phyloP scores from a whole-genome alignment of 2,797 vertebrate genomes.

The Gallinago stenura region DNA sequence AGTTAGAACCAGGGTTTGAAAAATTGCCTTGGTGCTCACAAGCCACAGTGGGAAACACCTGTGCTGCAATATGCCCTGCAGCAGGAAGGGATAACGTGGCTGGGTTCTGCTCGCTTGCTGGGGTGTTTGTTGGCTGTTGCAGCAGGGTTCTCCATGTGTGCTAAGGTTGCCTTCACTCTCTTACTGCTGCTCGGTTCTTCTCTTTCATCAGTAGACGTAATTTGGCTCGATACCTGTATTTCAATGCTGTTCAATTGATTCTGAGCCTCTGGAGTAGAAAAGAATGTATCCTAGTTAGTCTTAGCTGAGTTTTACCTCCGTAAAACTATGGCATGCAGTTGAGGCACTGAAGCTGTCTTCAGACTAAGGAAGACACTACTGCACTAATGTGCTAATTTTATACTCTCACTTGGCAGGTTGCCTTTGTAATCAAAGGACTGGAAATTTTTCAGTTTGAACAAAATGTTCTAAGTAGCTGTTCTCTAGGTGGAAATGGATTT shows the following conservation, averaged over 20 bases:
- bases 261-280: not conserved
- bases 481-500: constrained; percentile 63
- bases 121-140: not conserved
- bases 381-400: constrained; percentile 72
- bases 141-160: not conserved
- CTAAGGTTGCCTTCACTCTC: not conserved
- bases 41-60: constrained; percentile 22
- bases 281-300: not conserved
- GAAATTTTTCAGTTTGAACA: constrained; percentile 73
- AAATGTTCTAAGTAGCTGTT: constrained; percentile 68
- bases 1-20: constrained; percentile 15
- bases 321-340: not conserved
- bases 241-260: not conserved
- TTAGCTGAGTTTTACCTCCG: not conserved
- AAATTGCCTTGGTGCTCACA: not conserved
- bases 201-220: not conserved
- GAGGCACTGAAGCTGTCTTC: constrained; percentile 39
- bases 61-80: not conserved
- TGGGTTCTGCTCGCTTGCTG: not conserved
- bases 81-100: not conserved
- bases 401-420: constrained; percentile 68
- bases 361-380: constrained; percentile 59
- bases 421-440: constrained; percentile 73
- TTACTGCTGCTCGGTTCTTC: not conserved
- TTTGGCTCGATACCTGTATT: not conserved